phyloP scores from a whole-genome alignment of 2,113 vertebrate species.

The Myotis brandtii region DNA sequence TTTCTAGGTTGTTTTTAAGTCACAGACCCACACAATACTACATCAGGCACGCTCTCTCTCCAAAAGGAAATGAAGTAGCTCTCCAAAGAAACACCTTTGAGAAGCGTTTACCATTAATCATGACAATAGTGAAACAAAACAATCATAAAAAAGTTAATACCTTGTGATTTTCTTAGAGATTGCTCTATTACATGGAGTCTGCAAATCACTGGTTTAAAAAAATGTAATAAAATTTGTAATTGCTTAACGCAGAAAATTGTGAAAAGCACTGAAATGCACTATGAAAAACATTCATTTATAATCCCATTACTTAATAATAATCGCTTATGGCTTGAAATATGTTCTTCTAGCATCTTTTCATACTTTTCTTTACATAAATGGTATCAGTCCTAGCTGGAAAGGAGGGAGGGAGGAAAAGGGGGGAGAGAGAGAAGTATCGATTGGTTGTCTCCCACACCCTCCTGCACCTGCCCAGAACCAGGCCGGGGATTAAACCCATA shows the following conservation, averaged over 20 bases:
- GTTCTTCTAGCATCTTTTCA: neutral
- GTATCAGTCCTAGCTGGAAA: neutral
- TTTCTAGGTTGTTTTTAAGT: constrained; percentile 16
- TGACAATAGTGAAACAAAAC: neutral
- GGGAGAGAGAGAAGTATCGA: neutral
- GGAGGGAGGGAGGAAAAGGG: neutral
- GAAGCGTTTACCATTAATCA: neutral
- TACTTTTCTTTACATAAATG: constrained; percentile 13
- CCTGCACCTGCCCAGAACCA: too few species aligned
- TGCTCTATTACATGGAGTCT: neutral
- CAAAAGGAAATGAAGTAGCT: neutral
- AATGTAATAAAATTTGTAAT: neutral
- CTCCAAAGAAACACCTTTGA: constrained; percentile 10
- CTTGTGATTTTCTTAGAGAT: neutral
- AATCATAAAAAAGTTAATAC: neutral
- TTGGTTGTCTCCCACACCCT: neutral
- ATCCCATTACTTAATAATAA: neutral
- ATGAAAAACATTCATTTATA: constrained; percentile 1
- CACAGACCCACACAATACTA: neutral
- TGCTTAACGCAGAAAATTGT: constrained; percentile 31
- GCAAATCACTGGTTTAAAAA: neutral
- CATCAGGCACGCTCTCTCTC: neutral
- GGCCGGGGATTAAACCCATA: too few species aligned
- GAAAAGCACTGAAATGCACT: constrained; percentile 18
- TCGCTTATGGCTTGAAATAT: neutral